A percentile compares a stretch with the other conserved stretches of the same genome.
phyloP scores from a whole-genome alignment of 2,888 invertebrate species.

The Lasioglossum pauxillum region DNA sequence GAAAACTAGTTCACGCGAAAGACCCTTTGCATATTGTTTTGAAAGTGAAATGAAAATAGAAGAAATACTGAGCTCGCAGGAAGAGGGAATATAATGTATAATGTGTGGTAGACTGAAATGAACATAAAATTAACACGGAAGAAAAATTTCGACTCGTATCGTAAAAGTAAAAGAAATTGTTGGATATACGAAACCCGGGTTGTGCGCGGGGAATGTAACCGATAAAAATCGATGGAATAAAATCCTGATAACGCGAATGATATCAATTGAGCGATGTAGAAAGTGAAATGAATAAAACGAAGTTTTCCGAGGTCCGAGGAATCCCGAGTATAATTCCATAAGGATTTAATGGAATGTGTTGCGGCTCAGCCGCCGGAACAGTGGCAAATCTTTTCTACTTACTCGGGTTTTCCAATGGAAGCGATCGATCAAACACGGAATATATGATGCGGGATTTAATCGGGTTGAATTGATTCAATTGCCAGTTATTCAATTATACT shows the following conservation, averaged over 20 bases:
- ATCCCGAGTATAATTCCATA: conserved; percentile 24
- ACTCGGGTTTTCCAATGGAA: conserved; percentile 21
- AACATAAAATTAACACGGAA: background rate
- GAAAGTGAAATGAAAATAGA: background rate
- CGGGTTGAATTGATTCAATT: background rate
- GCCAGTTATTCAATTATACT: background rate
- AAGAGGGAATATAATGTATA: background rate
- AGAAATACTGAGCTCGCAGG: background rate
- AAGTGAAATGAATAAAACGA: conserved; percentile 25
- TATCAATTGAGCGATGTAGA: conserved; percentile 6
- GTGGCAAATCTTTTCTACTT: conserved; percentile 38
- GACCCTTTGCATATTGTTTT: background rate
- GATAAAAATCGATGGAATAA: background rate
- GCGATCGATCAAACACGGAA: conserved; percentile 35
- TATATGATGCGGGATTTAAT: conserved; percentile 30
- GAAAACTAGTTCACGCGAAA: background rate
- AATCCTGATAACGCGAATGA: conserved; percentile 11
- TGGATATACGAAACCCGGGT: background rate
- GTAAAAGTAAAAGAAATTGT: too few species aligned
- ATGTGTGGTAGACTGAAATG: background rate
- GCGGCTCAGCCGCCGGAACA: conserved; percentile 33
- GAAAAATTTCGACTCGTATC: too few species aligned
- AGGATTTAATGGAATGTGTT: conserved; percentile 18
- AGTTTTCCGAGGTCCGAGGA: conserved; percentile 14
- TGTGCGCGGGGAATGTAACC: background rate